Percentiles rank a stretch among this genome's conserved stretches.
Evolutionary conservation across 2,113 vertebrate genomes (phyloP).

Genomic region (Tamias sibiricus): DNA sequence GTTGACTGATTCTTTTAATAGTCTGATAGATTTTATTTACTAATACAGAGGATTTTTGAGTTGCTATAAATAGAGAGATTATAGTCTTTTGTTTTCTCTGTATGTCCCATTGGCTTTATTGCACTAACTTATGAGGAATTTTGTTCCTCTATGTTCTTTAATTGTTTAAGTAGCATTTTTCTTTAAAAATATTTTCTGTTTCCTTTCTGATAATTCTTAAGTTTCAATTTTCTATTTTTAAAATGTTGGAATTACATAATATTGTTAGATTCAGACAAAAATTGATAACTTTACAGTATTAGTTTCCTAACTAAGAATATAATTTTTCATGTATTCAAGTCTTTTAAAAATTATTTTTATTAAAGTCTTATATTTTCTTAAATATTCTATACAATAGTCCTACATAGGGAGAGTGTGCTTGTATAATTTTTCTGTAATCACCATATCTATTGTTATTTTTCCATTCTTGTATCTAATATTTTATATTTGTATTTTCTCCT

Average conservation of each 20-base stretch:
- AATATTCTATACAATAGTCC: background rate
- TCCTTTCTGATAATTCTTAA: background rate
- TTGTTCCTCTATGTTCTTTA: background rate
- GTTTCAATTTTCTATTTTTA: background rate
- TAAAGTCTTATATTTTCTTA: background rate
- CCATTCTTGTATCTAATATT: background rate
- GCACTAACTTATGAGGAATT: background rate
- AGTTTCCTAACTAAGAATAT: background rate
- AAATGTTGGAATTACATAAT: background rate
- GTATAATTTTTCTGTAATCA: background rate
- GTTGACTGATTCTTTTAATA: background rate
- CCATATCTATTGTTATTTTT: background rate
- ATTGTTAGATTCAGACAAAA: background rate
- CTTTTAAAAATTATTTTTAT: constrained; percentile 18
- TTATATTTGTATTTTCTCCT: background rate
- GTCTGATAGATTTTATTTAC: background rate
- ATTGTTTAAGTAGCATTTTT: background rate
- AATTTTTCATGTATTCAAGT: background rate
- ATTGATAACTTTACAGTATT: background rate
- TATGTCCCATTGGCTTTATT: background rate
- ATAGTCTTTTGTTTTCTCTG: background rate
- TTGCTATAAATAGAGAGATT: background rate
- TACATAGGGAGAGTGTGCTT: background rate
- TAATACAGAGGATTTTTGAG: background rate
- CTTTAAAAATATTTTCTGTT: background rate